phyloP scores from a whole-genome alignment of 30 jellyfish, hydroid and myxozoan genomes.

The Aurelia aurita complex sp. Pacific region DNA sequence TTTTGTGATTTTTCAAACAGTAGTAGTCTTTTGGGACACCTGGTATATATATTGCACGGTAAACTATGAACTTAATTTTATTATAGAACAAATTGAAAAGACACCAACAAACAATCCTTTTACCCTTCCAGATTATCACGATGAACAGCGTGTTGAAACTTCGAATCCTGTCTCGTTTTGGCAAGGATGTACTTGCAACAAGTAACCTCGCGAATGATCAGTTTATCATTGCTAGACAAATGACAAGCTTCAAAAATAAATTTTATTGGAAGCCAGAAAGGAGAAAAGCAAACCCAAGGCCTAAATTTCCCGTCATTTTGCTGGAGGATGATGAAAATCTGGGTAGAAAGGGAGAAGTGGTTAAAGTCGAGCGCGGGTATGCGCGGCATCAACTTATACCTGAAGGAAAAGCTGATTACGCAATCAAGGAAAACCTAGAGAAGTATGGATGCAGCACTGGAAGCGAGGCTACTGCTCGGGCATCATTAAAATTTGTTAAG shows the following conservation, averaged over 20 bases:
- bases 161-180: neutral
- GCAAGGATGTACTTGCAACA: neutral
- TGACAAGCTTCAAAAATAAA: slow-evolving; percentile 50
- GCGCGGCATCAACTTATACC: slow-evolving; percentile 72
- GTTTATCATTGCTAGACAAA: neutral
- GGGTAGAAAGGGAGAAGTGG: slow-evolving; percentile 74
- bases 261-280: slow-evolving; percentile 62
- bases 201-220: neutral
- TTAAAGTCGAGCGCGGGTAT: slow-evolving; percentile 72
- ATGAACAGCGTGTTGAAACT: neutral
- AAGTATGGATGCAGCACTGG: slow-evolving; percentile 26
- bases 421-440: slow-evolving; percentile 56
- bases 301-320: slow-evolving; percentile 68
- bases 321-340: slow-evolving; percentile 68
- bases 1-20: no score
- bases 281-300: slow-evolving; percentile 57
- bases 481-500: slow-evolving; percentile 50
- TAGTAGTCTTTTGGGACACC: no score
- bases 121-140: neutral
- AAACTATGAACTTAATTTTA: no score
- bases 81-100: no score
- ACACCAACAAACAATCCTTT: no score
- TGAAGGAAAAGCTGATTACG: slow-evolving; percentile 64
- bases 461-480: slow-evolving; percentile 26
- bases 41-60: no score